Conservation (phyloP, 2,888 invertebrate species). For the Epicampocera succincta region DNA sequence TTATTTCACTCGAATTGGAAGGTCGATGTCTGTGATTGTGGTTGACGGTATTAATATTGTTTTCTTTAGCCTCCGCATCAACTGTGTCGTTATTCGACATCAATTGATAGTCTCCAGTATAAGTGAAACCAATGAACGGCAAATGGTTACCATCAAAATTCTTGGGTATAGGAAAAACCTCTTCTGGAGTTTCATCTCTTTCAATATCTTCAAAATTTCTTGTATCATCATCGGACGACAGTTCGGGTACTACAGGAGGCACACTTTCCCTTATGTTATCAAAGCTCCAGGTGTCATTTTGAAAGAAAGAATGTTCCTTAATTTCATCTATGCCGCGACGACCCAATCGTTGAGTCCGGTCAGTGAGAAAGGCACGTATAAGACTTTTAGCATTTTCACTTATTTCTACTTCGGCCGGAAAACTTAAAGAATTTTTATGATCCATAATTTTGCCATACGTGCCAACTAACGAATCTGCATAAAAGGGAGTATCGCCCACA, state of each 20-base stretch:
- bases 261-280: constrained; percentile 96
- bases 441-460: constrained; percentile 99
- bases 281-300: constrained; percentile 98
- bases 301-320: constrained; percentile 96
- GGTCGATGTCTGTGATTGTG: constrained; percentile 81
- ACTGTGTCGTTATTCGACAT: constrained; percentile 85
- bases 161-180: constrained; percentile 97
- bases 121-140: constrained; percentile 99
- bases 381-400: constrained; percentile 93
- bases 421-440: constrained; percentile 96
- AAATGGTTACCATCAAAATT: constrained; percentile 99
- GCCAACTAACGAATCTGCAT: constrained; percentile 98
- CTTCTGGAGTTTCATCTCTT: constrained; percentile 94
- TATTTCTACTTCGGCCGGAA: constrained; percentile 97
- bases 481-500: constrained; percentile 99
- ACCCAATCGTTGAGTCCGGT: constrained; percentile 93
- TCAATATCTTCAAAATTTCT: constrained; percentile 99
- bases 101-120: constrained; percentile 94
- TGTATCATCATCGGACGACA: constrained; percentile 98
- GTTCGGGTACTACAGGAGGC: constrained; percentile 98
- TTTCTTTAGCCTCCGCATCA: constrained; percentile 85
- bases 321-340: constrained; percentile 97
- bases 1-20: constrained; percentile 84
- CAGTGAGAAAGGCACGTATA: constrained; percentile 96
- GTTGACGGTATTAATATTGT: constrained; percentile 79